Base-by-base conservation (phyloP, 2,888 invertebrate genomes). In the Pristionchus japonicus region DNA sequence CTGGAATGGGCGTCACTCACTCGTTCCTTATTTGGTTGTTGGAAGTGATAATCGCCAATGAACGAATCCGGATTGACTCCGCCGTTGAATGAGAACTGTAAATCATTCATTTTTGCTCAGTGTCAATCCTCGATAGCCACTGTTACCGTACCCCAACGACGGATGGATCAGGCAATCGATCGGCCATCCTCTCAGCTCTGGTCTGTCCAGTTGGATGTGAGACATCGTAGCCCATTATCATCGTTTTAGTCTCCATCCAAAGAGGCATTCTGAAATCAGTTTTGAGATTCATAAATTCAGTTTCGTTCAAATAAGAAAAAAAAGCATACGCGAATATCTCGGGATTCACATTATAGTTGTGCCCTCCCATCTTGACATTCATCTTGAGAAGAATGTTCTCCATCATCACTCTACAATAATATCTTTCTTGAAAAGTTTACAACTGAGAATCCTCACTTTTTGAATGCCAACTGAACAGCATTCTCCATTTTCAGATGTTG, bases 21-120 rank as follows among this genome's bases (percentile, higher is more conserved):
- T 83, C 52, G 6, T 70, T 91, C 92, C 27, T 89, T 52, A 0
- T 87, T 74, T 11, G 91, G 88, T 15, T 52, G 20, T 49, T 92
- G 92, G 61, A 70, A 90, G 67, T 90, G 89, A 88, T 90, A 92
- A 52, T 92, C 92, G 0, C 92, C 92, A 61, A 91, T 87, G 49
- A 92, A 87, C 0, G 80, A 34, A 64, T 90, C 90, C 1, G 83
- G 85, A 7, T 89, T 70, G 9, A 17, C 40, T 7, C 88, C 89
- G 0, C 90, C 91, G 82, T 92, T 92, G 89, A 89, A 91, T 0
- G 89, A 88, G 47, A 92, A 89, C 91, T 91, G 89, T 27, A 89
- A 89, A 49, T n/a, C n/a, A n/a, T n/a, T n/a, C n/a, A n/a, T n/a
- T n/a, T n/a, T n/a, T n/a, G n/a, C n/a, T n/a, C n/a, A n/a, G n/a